Evolutionary conservation across 2,113 vertebrate species (phyloP).

Genomic region (Thalassoma bifasciatum): DNA sequence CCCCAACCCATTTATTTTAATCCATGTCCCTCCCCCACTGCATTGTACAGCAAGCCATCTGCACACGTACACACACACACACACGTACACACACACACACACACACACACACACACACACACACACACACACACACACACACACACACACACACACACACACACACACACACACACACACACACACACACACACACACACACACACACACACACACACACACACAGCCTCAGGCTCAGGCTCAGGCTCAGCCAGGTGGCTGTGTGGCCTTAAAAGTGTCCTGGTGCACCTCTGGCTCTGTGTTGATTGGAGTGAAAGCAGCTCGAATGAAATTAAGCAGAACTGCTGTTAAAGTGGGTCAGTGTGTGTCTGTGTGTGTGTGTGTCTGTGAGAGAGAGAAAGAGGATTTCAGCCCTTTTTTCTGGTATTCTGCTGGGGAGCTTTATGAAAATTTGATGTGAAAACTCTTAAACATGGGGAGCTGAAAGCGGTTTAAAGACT

Average conservation of each 20-base stretch:
- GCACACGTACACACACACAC: slow-evolving; percentile 36
- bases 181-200: slow-evolving; percentile 15
- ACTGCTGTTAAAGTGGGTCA: slow-evolving; percentile 53
- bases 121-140: slow-evolving; percentile 28
- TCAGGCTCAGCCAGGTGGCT: slow-evolving; percentile 64
- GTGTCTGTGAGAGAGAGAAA: slow-evolving; percentile 5
- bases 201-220: slow-evolving; percentile 30
- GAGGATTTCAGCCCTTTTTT: slow-evolving; percentile 2
- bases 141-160: slow-evolving; percentile 25
- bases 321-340: slow-evolving; percentile 44
- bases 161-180: slow-evolving; percentile 34
- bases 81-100: slow-evolving; percentile 1
- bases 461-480: background rate
- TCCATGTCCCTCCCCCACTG: slow-evolving; percentile 64
- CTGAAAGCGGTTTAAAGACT: background rate
- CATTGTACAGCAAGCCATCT: slow-evolving; percentile 46
- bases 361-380: slow-evolving; percentile 32
- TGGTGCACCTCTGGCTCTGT: slow-evolving; percentile 45
- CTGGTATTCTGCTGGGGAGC: background rate
- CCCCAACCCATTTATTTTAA: slow-evolving; percentile 65
- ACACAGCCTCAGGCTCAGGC: too few species aligned
- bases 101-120: slow-evolving; percentile 36
- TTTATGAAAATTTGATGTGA: slow-evolving; percentile 19
- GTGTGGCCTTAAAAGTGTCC: slow-evolving; percentile 45
- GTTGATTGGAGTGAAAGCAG: slow-evolving; percentile 56